A percentile compares a stretch with the other conserved stretches of the same genome.
These are phyloP conservation scores for Apodemus agrarius DNA, from an alignment of 2,797 vertebrate species.

Conservation along the genomic window DNA sequence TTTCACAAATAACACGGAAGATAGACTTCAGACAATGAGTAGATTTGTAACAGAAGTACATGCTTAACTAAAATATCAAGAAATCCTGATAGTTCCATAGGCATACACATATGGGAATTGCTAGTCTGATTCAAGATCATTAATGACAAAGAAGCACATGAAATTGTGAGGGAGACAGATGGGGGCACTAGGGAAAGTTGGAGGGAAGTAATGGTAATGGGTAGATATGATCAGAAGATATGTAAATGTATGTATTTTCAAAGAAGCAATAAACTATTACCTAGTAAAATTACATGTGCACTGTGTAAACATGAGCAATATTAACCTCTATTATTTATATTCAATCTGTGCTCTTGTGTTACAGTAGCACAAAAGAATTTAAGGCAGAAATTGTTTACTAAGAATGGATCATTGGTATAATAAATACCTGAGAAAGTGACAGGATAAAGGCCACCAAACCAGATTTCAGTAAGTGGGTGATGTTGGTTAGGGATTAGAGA, in stretches of 20 bases:
- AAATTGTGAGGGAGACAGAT: too few species aligned
- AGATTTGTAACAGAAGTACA: conserved; percentile 12
- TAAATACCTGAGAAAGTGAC: neutral
- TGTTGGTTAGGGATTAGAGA: neutral
- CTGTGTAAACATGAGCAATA: neutral
- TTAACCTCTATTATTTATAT: neutral
- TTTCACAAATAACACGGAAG: conserved; percentile 20
- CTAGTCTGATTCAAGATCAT: neutral
- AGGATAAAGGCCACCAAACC: neutral
- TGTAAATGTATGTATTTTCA: neutral
- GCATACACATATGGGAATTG: too few species aligned
- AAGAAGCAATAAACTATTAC: neutral
- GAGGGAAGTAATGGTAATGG: neutral
- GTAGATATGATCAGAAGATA: neutral
- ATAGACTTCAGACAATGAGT: neutral
- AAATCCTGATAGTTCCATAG: neutral
- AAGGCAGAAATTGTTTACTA: neutral
- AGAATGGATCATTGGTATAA: neutral
- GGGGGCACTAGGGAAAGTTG: too few species aligned
- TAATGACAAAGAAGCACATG: neutral
- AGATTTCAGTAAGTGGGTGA: neutral
- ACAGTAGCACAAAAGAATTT: neutral
- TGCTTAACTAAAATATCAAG: conserved; percentile 17
- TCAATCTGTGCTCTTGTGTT: neutral
- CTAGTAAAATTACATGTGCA: neutral